Evolutionary conservation across 2,113 vertebrate genomes (phyloP).

Genomic region (Candoia aspera): DNA sequence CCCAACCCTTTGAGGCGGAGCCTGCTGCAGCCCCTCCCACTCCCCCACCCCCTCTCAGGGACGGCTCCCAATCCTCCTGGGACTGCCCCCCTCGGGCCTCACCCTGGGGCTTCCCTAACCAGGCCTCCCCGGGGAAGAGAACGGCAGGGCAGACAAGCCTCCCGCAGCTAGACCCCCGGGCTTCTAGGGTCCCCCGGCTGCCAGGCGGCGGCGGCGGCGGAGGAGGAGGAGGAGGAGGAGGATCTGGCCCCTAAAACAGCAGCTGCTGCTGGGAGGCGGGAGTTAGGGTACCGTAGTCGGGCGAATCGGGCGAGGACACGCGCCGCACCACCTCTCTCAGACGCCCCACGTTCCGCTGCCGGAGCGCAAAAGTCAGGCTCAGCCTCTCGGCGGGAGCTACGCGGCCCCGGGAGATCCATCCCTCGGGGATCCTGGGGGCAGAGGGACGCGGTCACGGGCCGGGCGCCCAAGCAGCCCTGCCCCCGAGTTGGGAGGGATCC

Average conservation of each 20-base stretch:
- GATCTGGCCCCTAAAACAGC: not conserved
- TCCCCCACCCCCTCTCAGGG: not conserved
- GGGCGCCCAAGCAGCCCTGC: no score
- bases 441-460: not conserved
- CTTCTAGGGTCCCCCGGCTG: not conserved
- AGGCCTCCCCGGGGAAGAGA: not conserved
- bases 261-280: not conserved
- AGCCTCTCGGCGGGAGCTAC: not conserved
- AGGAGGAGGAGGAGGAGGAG: no score
- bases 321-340: not conserved
- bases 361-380: not conserved
- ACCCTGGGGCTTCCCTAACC: no score
- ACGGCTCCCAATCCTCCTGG: not conserved
- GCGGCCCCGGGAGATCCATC: not conserved
- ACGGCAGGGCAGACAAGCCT: not conserved
- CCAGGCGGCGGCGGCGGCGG: not conserved
- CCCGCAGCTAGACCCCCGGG: not conserved
- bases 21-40: not conserved
- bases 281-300: not conserved
- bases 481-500: not conserved
- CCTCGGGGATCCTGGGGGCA: not conserved
- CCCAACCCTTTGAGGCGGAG: not conserved
- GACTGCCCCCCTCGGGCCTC: not conserved
- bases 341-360: not conserved
- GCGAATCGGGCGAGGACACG: not conserved